These are phyloP conservation scores for Omphaloscelis lunosa DNA, from an alignment of 2,888 invertebrate genomes.

Conservation along the genomic window DNA sequence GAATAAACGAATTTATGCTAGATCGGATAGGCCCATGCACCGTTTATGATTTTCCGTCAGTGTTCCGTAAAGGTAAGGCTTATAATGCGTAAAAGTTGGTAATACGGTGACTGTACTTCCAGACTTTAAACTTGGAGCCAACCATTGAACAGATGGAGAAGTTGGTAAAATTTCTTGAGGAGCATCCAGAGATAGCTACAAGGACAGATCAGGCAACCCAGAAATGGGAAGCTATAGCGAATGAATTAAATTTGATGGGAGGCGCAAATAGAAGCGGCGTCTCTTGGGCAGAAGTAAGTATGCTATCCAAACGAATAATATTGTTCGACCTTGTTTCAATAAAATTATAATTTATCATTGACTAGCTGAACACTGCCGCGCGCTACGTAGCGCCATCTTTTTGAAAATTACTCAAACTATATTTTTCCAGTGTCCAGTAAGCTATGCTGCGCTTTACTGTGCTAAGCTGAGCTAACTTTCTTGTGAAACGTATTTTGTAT, in stretches of 20 bases:
- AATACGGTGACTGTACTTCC: slow-evolving; percentile 4
- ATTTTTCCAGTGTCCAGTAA: neutral
- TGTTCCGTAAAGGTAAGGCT: neutral
- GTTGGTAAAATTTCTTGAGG: neutral
- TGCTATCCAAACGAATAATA: neutral
- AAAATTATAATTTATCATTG: neutral
- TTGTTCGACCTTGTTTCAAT: neutral
- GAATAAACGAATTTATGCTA: neutral
- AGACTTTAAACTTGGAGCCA: neutral
- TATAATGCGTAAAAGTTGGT: neutral
- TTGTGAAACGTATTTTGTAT: neutral
- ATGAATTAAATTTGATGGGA: neutral
- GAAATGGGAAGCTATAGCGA: slow-evolving; percentile 1
- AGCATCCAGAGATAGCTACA: neutral
- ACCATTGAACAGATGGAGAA: neutral
- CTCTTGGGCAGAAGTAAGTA: slow-evolving; percentile 14
- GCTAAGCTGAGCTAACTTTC: neutral
- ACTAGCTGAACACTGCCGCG: neutral
- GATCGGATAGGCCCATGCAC: neutral
- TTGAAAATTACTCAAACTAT: neutral
- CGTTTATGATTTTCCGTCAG: neutral
- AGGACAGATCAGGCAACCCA: neutral
- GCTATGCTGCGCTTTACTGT: neutral
- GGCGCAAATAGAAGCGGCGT: neutral
- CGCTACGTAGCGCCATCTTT: neutral